phyloP scores from a whole-genome alignment of 1,140 invertebrate genomes.

The Drosophila orosa region DNA sequence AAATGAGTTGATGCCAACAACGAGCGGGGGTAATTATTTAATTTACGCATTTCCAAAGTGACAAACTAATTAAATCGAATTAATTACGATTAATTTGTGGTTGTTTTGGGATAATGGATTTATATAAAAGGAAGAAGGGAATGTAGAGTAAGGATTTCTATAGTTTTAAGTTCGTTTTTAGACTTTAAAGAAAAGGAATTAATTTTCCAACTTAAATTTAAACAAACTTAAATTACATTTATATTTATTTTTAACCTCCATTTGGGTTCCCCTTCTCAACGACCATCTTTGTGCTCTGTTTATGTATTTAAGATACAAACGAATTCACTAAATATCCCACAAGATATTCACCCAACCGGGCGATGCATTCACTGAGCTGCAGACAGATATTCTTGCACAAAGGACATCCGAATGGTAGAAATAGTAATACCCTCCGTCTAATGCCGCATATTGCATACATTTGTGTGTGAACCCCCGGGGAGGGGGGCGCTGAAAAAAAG shows the following conservation, averaged over 20 bases:
- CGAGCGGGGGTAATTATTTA: constrained; percentile 40
- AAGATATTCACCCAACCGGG: constrained; percentile 6
- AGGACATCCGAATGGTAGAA: constrained; percentile 19
- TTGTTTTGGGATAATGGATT: not conserved
- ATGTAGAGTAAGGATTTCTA: not conserved
- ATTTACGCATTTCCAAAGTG: not conserved
- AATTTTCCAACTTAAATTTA: not conserved
- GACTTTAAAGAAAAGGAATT: not conserved
- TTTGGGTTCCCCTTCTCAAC: not conserved
- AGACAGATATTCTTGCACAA: constrained; percentile 16
- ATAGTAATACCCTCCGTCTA: constrained; percentile 2
- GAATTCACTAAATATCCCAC: constrained; percentile 9
- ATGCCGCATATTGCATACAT: constrained; percentile 66
- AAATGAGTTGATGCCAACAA: constrained; percentile 10
- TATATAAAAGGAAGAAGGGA: too few relatives aligned
- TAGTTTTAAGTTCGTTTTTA: not conserved
- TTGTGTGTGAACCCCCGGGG: constrained; percentile 46
- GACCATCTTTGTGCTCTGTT: not conserved
- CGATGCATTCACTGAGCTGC: constrained; percentile 6
- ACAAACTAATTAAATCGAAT: constrained; percentile 3
- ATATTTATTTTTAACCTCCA: too few relatives aligned
- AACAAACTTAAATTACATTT: not conserved
- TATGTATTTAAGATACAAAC: constrained; percentile 1
- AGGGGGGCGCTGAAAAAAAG: too few relatives aligned
- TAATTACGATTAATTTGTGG: not conserved